These are phyloP conservation scores for Ariolimax columbianus DNA, from an alignment of 2,888 invertebrate genomes.

Conservation along the genomic window DNA sequence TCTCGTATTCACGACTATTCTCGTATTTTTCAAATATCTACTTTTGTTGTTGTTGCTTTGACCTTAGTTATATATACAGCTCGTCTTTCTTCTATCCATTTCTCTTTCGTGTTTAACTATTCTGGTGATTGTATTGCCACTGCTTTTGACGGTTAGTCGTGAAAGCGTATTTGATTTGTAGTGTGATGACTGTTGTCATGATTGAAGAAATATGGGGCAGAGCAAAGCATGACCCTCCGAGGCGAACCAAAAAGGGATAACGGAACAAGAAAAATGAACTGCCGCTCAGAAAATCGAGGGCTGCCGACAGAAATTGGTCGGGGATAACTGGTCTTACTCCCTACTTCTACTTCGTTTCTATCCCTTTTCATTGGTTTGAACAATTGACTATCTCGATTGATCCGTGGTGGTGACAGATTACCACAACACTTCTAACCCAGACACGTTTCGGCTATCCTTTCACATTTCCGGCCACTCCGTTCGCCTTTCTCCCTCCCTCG, in stretches of 20 bases:
- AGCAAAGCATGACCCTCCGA: neutral
- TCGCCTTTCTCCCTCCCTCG: too few species aligned
- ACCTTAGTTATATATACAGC: too few species aligned
- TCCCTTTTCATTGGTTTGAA: neutral
- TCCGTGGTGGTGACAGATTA: neutral
- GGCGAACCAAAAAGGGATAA: too few species aligned
- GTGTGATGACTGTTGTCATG: neutral
- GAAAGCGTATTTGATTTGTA: neutral
- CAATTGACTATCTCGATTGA: neutral
- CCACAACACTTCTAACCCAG: neutral
- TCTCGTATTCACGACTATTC: too few species aligned
- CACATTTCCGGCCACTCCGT: too few species aligned
- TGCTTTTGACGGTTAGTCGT: too few species aligned
- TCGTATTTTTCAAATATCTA: too few species aligned
- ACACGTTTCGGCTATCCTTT: too few species aligned
- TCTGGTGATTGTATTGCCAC: too few species aligned
- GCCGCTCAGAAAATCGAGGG: neutral
- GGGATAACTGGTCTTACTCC: neutral
- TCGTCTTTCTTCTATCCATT: too few species aligned
- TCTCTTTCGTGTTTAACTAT: too few species aligned
- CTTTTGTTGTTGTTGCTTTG: too few species aligned
- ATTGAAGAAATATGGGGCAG: neutral
- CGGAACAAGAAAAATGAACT: neutral
- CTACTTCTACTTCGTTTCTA: neutral
- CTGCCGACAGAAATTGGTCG: neutral